Evolutionary conservation across 1,140 invertebrate species (phyloP), one percentile per base, ranked within the genome.

Genomic region (Philopotamus ludificatus): DNA sequence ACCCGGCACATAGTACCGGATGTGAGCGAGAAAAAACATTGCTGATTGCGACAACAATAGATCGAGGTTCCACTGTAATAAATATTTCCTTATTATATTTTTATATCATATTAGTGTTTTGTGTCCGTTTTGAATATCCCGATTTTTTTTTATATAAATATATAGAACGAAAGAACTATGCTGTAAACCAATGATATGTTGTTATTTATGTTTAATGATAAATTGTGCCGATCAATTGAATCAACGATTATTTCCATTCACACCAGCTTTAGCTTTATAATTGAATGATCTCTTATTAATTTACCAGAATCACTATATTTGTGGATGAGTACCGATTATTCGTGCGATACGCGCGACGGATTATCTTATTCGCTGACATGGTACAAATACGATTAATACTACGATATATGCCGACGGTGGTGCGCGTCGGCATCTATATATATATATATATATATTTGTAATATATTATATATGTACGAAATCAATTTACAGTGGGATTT

Each of bases 401-500:
- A 70, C 66, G 66, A n/a, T 70, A 63, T 66, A 57, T 70, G 41
- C 66, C 65, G 39, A 41, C 57, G 16, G 44, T 58, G 18, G 41
- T 58, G 53, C 28, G 34, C 28, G 18, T 16, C 10, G 7, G 8
- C 18, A 16, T 9, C 4, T 15, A 47, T 16, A 20, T 47, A 47
- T 47, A 47, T 47, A 9, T 15, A 47, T 47, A 20, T n/a, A n/a
- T n/a, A n/a, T n/a, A n/a, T n/a, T n/a, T n/a, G n/a, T n/a, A n/a
- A 53, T 26, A 53, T 25, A 8, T 3, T 50, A 2, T 2, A 3
- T 49, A 22, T 68, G 44, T 62, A 47, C 63, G 68, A 70, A 70
- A 70, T 70, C 68, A 70, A 70, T 70, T 70, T 66, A 66, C 68
- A 70, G 68, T 70, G 68, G 68, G 68, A 70, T 70, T 53, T 62